phyloP scores from a whole-genome alignment of 2,797 vertebrate species.

The Semaprochilodus insignis region DNA sequence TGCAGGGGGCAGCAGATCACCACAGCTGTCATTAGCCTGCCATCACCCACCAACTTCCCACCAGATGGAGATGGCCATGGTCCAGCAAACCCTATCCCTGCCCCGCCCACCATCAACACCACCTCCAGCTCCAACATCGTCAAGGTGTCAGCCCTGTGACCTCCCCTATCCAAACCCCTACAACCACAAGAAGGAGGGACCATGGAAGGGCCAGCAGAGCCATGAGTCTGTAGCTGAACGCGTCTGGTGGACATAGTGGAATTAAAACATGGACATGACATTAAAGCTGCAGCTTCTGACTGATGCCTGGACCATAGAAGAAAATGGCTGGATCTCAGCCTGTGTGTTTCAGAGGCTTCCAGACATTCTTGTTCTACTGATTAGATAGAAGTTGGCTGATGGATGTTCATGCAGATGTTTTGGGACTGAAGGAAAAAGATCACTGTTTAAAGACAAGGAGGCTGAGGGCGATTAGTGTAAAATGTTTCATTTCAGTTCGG shows the following conservation, averaged over 20 bases:
- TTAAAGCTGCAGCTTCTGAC: slow-evolving; percentile 6
- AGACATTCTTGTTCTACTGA: slow-evolving; percentile 10
- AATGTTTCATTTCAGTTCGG: slow-evolving; percentile 34
- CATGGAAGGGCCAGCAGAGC: slow-evolving; percentile 26
- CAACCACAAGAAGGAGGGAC: slow-evolving; percentile 23
- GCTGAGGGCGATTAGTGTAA: slow-evolving; percentile 13
- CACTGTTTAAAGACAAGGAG: neutral
- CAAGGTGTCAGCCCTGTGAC: slow-evolving; percentile 96
- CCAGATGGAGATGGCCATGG: slow-evolving; percentile 84
- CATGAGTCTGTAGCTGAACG: neutral
- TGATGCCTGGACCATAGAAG: neutral
- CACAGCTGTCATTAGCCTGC: slow-evolving; percentile 99
- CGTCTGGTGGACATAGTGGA: slow-evolving; percentile 25
- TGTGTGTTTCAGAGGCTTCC: neutral
- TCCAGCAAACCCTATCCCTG: slow-evolving; percentile 53
- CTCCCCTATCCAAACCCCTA: slow-evolving; percentile 21
- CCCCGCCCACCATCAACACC: slow-evolving; percentile 79
- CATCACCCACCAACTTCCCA: slow-evolving; percentile 83
- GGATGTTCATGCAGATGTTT: slow-evolving; percentile 2
- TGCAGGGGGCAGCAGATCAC: slow-evolving; percentile 91
- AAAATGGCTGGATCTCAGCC: neutral
- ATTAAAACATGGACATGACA: neutral
- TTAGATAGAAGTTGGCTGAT: neutral
- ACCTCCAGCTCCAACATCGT: slow-evolving; percentile 85
- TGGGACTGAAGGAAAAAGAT: slow-evolving; percentile 9